Base-by-base conservation (phyloP, 2,888 invertebrate species). In the Drosophila planitibia region DNA sequence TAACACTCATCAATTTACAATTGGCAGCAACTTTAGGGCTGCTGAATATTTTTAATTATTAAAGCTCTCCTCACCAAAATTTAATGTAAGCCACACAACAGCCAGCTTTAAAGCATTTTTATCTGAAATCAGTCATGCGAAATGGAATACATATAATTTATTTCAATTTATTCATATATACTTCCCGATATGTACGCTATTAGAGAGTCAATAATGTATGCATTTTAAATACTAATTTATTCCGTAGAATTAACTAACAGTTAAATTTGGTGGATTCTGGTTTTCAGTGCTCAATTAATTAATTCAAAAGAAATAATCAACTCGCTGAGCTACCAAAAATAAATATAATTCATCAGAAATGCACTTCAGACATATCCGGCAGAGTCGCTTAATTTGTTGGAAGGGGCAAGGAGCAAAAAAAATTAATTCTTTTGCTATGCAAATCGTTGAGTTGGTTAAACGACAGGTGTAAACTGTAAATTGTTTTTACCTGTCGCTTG, bases 381-480 rank as follows among this genome's bases (percentile, higher is more conserved):
- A 39, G 65, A 25, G 37, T 33, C 19, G 64, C 14, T 28, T 52
- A 22, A 47, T 55, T 35, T 47, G 33, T 51, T 35, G 35, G 55
- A 54, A 44, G 58, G 54, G 9, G 32, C 28, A 51, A 53, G 51
- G 37, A 32, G 54, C 30, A 22, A 66, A 66, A 47, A 64, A 47
- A 25, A 4, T 47, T 41, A 68, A 68, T 73, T 76, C 76, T 49
- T 49, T 76, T 76, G 35, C 66, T 64, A 76, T 76, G 72, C 68
- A 72, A 79, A 80, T 80, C 35, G 28, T 57, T 55, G 30, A 58
- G 61, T 72, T 65, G 55, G 49, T 61, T 47, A 51, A 67, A 58
- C 59, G 79, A 66, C 79, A 79, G 79, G 76, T 80, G 79, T 70
- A 69, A 80, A 71, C 51, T 70, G 60, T 41, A 52, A 78, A 74